A percentile compares a stretch with the other conserved stretches of the same genome.
Conservation (phyloP, 2,797 vertebrate genomes). For the Oreonectes daqikongensis region DNA sequence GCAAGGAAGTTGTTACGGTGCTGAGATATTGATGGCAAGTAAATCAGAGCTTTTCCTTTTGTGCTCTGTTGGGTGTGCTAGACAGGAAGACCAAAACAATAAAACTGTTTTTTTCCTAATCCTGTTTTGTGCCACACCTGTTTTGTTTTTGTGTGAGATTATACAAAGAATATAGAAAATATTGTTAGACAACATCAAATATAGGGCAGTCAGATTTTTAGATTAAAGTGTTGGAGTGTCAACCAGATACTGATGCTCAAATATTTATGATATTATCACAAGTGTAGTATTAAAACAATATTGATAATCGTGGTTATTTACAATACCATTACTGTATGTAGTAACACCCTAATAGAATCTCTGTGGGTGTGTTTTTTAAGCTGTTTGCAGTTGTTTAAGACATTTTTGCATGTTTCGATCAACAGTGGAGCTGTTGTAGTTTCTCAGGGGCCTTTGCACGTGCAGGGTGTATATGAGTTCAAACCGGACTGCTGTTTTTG, state of each 20-base stretch:
- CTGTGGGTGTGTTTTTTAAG: neutral
- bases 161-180: too few species aligned
- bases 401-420: neutral
- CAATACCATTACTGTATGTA: too few species aligned
- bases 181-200: too few species aligned
- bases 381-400: neutral
- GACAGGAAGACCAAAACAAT: constrained; percentile 48
- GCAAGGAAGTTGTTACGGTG: too few species aligned
- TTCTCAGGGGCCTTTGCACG: neutral
- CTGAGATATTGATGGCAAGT: constrained; percentile 19
- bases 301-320: too few species aligned
- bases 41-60: constrained; percentile 22
- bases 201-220: too few species aligned
- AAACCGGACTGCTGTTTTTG: constrained; percentile 22
- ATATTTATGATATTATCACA: too few species aligned
- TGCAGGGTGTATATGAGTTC: constrained; percentile 14
- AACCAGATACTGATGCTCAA: too few species aligned
- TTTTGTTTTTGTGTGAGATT: neutral
- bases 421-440: neutral
- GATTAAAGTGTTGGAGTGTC: too few species aligned
- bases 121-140: neutral
- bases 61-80: constrained; percentile 18
- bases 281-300: too few species aligned
- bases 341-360: neutral
- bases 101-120: constrained; percentile 16